phyloP scores from a whole-genome alignment of 2,888 invertebrate genomes.

The Aphrophora alni region DNA sequence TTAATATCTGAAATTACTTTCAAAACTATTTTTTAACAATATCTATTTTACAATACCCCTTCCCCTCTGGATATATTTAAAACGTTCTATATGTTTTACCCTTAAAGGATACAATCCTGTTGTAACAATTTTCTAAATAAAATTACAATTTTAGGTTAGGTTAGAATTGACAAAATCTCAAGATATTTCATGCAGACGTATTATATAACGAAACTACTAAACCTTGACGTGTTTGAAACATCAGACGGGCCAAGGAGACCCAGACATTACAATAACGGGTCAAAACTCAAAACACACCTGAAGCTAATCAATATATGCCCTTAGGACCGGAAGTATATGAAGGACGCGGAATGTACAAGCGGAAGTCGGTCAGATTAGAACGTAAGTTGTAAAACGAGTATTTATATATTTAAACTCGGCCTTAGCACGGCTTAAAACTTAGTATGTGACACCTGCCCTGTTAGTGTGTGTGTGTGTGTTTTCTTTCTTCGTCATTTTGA shows the following conservation, averaged over 20 bases:
- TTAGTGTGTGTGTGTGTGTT: not conserved
- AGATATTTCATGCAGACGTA: too few relatives aligned
- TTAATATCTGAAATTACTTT: too few relatives aligned
- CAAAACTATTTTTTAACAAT: too few relatives aligned
- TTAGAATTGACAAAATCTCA: too few relatives aligned
- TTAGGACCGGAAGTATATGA: constrained; percentile 27
- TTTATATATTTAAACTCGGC: constrained; percentile 19
- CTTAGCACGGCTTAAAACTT: not conserved
- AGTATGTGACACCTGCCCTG: constrained; percentile 14
- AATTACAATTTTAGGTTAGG: too few relatives aligned
- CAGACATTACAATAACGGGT: not conserved
- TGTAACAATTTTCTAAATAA: too few relatives aligned
- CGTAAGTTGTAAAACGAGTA: constrained; percentile 31
- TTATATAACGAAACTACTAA: too few relatives aligned
- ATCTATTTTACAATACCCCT: too few relatives aligned
- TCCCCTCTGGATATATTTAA: too few relatives aligned
- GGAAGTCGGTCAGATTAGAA: constrained; percentile 34
- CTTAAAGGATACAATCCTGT: too few relatives aligned
- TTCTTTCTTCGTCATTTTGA: constrained; percentile 24
- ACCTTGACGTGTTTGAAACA: too few relatives aligned
- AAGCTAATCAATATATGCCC: constrained; percentile 2
- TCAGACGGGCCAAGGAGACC: not conserved
- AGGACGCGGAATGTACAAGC: constrained; percentile 18
- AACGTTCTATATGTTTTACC: too few relatives aligned
- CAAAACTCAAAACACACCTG: constrained; percentile 9